Base-by-base conservation (phyloP, 2,888 invertebrate species). In the Cryptus viduatorius region DNA sequence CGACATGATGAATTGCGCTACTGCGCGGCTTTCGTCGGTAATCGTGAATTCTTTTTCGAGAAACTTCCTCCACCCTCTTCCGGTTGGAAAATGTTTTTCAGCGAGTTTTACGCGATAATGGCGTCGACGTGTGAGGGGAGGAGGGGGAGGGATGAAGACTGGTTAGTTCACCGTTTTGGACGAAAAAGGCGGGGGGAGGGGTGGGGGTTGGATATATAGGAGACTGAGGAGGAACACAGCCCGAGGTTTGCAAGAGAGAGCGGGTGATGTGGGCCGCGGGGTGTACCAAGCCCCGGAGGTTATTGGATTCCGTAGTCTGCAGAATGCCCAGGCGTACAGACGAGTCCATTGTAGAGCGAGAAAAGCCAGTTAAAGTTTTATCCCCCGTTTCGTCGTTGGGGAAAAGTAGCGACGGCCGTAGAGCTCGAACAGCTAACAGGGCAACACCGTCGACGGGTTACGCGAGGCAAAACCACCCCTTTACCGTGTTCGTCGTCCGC, bases 291-390 rank as follows among this genome's bases (percentile, higher is more conserved):
- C 71, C 50, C 56, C 67, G 81, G 76, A 79, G 78, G 84, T 86
- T 87, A 86, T 86, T 84, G 86, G 85, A 86, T 87, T 87, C 83
- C 85, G 83, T 79, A 86, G 85, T 85, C 83, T 86, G 82, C 82
- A 82, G 85, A 87, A 87, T 87, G 83, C 83, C 73, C 75, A 82
- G 61, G 56, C 68, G 81, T 83, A 80, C 79, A 81, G 84, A 86
- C 87, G 78, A 86, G 81, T 85, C 84, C 86, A 87, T 87, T 86
- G 86, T 86, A 48, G 80, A 79, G 84, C 44, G 61, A 82, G 82
- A 83, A 85, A 85, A 85, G 84, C 86, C 84, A 86, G 86, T 86
- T 86, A 85, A 85, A 86, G 69, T 85, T 86, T 83, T 83, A 85
- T 86, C 83, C 78, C 77, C 77, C 59, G n/a, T 5, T 24, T 78